A percentile compares a stretch with the other conserved stretches of the same genome.
Conservation (phyloP, 2,888 invertebrate species). For the Pollenia angustigena region DNA sequence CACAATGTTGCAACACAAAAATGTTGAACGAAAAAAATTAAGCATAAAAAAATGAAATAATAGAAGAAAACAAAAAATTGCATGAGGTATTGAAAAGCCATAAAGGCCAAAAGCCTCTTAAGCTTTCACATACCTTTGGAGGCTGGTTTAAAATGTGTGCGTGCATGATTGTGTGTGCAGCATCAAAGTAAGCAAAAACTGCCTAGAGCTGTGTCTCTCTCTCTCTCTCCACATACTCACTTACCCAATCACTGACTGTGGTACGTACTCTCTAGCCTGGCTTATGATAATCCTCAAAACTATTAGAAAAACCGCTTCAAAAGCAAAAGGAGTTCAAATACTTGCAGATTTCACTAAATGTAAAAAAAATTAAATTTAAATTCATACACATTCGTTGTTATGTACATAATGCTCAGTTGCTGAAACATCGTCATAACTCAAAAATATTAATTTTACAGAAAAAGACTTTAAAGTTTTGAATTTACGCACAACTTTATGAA, state of each 20-base stretch:
- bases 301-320: conserved; percentile 68
- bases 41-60: conserved; percentile 1
- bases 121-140: conserved; percentile 60
- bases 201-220: conserved; percentile 57
- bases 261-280: conserved; percentile 33
- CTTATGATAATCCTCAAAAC: conserved; percentile 72
- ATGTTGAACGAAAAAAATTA: background rate
- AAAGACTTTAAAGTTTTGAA: too few relatives aligned
- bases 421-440: too few relatives aligned
- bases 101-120: conserved; percentile 67
- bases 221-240: conserved; percentile 3
- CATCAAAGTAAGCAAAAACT: conserved; percentile 49
- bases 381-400: background rate
- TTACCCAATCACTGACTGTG: background rate
- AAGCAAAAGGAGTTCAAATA: conserved; percentile 66
- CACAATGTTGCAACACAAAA: conserved; percentile 27
- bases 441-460: too few relatives aligned
- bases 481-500: background rate
- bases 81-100: conserved; percentile 68
- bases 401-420: too few relatives aligned
- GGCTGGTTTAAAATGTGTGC: background rate
- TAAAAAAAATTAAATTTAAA: background rate
- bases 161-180: conserved; percentile 5
- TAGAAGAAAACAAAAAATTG: conserved; percentile 16
- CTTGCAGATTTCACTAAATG: conserved; percentile 1